Percentiles rank a stretch among this genome's conserved stretches.
Evolutionary conservation across 2,888 invertebrate genomes (phyloP).

Genomic region (Pachydiplax longipennis): DNA sequence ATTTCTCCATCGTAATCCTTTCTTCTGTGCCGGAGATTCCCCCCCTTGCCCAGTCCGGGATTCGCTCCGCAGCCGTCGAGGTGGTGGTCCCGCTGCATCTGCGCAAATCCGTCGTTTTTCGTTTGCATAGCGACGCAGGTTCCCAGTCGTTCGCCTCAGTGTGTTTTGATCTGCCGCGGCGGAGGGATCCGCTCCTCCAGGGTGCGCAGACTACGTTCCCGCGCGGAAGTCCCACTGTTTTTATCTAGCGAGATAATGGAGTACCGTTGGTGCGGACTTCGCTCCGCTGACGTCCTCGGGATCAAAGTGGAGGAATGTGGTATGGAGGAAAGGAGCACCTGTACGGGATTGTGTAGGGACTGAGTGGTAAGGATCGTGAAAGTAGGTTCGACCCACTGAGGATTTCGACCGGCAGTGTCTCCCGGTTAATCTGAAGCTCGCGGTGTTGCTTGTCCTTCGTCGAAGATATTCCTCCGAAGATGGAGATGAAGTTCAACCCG

Average conservation of each 20-base stretch:
- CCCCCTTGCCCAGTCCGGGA: background rate
- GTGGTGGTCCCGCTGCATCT: background rate
- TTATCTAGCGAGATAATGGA: background rate
- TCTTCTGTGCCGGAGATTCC: no score
- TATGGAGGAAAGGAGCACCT: no score
- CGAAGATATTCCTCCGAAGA: background rate
- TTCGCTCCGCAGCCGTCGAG: background rate
- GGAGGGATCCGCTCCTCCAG: background rate
- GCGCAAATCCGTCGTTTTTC: background rate
- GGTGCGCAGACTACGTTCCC: no score
- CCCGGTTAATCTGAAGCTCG: background rate
- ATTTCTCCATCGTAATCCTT: background rate
- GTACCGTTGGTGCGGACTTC: background rate
- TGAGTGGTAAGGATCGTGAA: no score
- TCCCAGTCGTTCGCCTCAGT: background rate
- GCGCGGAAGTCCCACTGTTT: no score
- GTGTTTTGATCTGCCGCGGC: constrained; percentile 7
- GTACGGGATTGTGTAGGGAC: no score
- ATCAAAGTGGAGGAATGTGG: background rate
- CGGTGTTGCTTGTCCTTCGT: background rate
- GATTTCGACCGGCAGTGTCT: no score
- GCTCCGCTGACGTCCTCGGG: background rate
- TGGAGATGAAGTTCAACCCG: constrained; percentile 35
- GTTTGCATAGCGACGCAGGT: background rate
- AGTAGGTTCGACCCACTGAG: no score